Evolutionary conservation across 2,113 vertebrate species (phyloP), one percentile per base, ranked within the genome.

Genomic region (Chinchilla lanigera): DNA sequence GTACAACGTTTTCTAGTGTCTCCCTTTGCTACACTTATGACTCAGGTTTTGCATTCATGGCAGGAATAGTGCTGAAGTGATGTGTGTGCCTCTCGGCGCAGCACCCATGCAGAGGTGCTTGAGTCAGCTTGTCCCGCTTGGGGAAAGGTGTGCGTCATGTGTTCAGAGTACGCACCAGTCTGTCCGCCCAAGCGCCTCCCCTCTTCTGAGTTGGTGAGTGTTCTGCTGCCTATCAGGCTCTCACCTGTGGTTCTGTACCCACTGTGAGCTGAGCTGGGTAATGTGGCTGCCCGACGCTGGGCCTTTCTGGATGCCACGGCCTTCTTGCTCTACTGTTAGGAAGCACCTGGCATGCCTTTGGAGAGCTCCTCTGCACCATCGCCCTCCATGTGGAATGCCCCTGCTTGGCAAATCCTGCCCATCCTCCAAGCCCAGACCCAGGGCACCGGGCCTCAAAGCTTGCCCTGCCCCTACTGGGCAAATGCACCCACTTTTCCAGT

Each of bases 111-210:
- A 52, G 35, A 24, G 47, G 33, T 1, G 5, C 22, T 50, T 5
- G 60, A 12, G 10, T n/a, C 7, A 3, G 33, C 9, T 1, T 1
- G 80, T 69, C 33, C 44, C 52, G 13, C 22, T 14, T 61, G 4
- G 56, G 90, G 44, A 14, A 20, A 30, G 33, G 50, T 20, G 47
- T 12, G 30, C 33, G 44, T 54, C 33, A 38, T 12, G 47, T 56
- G 41, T 44, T 44, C 38, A 7, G 47, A 50, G 58, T 20, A 38
- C 0, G 0, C 5, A 0, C 1, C 2, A 19, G 22, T 44, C 24
- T n/a, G 28, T 67, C 50, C 60, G 24, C 6, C 14, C 38, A 56
- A 41, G 67, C 1, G 3, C 28, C 24, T 9, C 52, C 41, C 52
- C 52, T 54, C 60, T 78, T 71, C 60, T 56, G 38, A 83, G 47